Base-by-base conservation (phyloP, 1,140 invertebrate species). In the Sesamia nonagrioides region DNA sequence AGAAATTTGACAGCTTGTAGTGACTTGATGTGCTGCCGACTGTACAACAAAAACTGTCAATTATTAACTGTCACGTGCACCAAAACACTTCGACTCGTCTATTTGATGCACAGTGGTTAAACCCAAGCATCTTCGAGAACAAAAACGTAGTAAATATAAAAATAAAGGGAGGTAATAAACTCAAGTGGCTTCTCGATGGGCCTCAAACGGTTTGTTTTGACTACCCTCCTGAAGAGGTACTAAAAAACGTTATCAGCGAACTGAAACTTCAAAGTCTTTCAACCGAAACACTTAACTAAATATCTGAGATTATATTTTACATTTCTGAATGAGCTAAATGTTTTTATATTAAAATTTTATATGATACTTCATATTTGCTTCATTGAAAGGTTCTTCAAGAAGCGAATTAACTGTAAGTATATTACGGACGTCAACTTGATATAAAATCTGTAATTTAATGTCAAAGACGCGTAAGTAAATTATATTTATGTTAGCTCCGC, bases 201-300 rank as follows among this genome's bases (percentile, higher is more conserved):
- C 80, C 81, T 81, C 87, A 89, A 92, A 94, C 86, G 92, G 92
- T 94, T 94, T 94, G 92, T 94, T 94, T 88, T 94, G 92, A 92
- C 91, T 92, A 87, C 88, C 87, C 82, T 69, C 72, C 74, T 89
- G 88, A 87, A 92, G 90, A 89, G 88, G 85, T 82, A 85, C 82
- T 87, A 88, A 87, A 91, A 89, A 90, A 91, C 80, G 63, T 91
- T 91, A 93, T 92, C 90, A 87, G 74, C 56, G 60, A 63, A 76
- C 80, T 84, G 79, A 86, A 80, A 84, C 84, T 86, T 92, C 89
- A 91, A 93, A 93, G 80, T 56, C 6, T 45, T 74, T 61, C 40
- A 48, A 82, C 45, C 63, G 42, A 61, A 45, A 50, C 71, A 79
- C 60, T 63, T 40, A 63, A 63, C 33, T 63, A 33, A 35, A 63